phyloP scores from a whole-genome alignment of 1,140 invertebrate species.

The Meloidogyne exigua region DNA sequence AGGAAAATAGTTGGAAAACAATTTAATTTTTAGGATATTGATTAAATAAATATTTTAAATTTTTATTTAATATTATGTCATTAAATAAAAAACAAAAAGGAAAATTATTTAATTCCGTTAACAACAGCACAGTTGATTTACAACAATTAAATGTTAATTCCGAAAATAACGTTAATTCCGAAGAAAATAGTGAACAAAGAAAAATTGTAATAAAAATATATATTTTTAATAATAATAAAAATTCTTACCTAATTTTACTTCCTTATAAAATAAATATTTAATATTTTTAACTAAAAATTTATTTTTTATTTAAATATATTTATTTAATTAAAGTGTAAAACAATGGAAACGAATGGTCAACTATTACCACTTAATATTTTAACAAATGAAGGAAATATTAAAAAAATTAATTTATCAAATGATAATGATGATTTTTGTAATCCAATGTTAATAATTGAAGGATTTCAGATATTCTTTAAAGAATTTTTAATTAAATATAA shows the following conservation, averaged over 20 bases:
- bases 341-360: neutral
- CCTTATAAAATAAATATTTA: too few relatives aligned
- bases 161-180: neutral
- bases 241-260: neutral
- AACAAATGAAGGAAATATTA: neutral
- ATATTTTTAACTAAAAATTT: neutral
- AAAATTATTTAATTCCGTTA: neutral
- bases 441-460: neutral
- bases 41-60: too few relatives aligned
- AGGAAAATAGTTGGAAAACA: too few relatives aligned
- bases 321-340: neutral
- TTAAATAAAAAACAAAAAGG: neutral
- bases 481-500: neutral
- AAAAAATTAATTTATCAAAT: neutral
- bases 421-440: neutral
- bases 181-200: neutral
- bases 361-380: slow-evolving; percentile 10
- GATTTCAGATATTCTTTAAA: neutral
- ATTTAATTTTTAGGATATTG: too few relatives aligned
- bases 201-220: neutral
- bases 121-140: neutral
- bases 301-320: neutral
- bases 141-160: neutral
- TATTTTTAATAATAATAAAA: neutral
- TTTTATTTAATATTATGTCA: neutral